Percentiles rank a stretch among this genome's conserved stretches.
Conservation (phyloP, 2,888 invertebrate species). For the Pyrrhia umbra region DNA sequence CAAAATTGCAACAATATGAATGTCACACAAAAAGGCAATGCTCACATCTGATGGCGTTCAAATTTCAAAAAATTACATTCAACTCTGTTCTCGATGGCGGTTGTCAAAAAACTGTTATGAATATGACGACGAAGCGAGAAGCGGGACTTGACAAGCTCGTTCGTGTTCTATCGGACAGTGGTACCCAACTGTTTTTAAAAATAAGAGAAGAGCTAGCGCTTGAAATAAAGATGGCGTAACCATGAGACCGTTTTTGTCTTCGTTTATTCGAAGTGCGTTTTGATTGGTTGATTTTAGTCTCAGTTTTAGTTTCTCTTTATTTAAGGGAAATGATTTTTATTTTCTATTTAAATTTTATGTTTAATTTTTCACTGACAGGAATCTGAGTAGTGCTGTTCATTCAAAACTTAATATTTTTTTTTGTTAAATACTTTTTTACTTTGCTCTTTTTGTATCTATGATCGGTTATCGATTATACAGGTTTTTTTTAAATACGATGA, state of each 20-base stretch:
- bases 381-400: too few species aligned
- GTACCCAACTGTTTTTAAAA: conserved; percentile 3
- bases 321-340: too few species aligned
- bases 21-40: background rate
- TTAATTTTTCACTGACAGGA: too few species aligned
- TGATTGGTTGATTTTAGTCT: background rate
- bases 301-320: background rate
- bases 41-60: background rate
- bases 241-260: too few species aligned
- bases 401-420: too few species aligned
- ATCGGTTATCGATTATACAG: too few species aligned
- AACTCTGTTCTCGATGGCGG: conserved; percentile 2
- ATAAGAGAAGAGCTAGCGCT: background rate
- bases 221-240: background rate
- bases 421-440: too few species aligned
- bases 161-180: conserved; percentile 5
- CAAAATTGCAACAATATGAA: background rate
- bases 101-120: conserved; percentile 28
- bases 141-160: conserved; percentile 4
- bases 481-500: too few species aligned
- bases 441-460: too few species aligned
- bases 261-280: too few species aligned
- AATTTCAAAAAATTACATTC: conserved; percentile 8
- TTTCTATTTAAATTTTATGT: too few species aligned
- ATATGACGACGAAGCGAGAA: conserved; percentile 13